Conservation (phyloP, 1,140 invertebrate species). For the Zaprionus camerounensis region DNA sequence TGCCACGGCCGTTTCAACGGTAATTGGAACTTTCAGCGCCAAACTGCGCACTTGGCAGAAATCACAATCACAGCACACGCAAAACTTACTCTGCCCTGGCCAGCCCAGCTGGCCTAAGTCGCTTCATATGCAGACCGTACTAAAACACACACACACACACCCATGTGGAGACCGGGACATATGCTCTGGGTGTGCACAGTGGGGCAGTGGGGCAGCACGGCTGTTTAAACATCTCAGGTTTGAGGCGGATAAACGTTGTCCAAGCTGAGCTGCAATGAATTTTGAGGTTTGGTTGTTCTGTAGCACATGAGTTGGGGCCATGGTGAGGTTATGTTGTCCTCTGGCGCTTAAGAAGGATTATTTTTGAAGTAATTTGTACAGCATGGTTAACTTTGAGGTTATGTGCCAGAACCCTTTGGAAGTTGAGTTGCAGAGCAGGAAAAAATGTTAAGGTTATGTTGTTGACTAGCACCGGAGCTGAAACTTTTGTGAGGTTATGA, state of each 20-base stretch:
- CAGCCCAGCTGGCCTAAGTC: slow-evolving; percentile 6
- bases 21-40: slow-evolving; percentile 49
- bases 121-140: slow-evolving; percentile 9
- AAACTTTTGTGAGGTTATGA: not conserved
- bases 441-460: too few species aligned
- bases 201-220: not conserved
- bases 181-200: not conserved
- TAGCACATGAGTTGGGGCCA: not conserved
- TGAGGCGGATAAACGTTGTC: not conserved
- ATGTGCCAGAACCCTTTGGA: not conserved
- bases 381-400: not conserved
- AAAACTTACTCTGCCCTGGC: slow-evolving; percentile 25
- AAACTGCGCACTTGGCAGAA: slow-evolving; percentile 48
- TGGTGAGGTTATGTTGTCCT: not conserved
- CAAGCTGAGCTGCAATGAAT: not conserved
- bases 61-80: slow-evolving; percentile 38
- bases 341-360: not conserved
- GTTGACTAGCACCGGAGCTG: not conserved
- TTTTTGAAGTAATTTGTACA: not conserved
- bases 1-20: slow-evolving; percentile 4
- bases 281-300: not conserved
- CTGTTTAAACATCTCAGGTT: not conserved
- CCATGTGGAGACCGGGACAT: not conserved
- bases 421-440: too few species aligned
- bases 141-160: slow-evolving; percentile 1